A percentile compares a stretch with the other conserved stretches of the same genome.
phyloP scores from a whole-genome alignment of 2,888 invertebrate genomes.

The Agriopis aurantiaria region DNA sequence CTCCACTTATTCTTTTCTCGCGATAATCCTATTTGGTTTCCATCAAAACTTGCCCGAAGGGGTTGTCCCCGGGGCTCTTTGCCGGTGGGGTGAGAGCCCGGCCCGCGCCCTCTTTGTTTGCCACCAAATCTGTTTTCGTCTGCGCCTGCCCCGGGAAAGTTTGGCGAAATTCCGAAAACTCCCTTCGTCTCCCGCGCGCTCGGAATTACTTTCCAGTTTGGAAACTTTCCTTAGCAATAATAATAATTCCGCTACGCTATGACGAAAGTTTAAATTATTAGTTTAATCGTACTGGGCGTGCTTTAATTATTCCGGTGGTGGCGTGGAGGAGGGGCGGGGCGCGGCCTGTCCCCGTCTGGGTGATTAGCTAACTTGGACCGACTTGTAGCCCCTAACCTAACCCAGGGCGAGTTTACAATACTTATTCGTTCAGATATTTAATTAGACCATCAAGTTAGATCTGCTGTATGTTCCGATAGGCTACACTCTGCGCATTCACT shows the following conservation, averaged over 20 bases:
- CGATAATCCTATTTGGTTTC: slow-evolving; percentile 84
- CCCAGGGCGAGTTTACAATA: slow-evolving; percentile 58
- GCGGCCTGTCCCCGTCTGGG: slow-evolving; percentile 51
- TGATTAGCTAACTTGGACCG: slow-evolving; percentile 65
- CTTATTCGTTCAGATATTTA: slow-evolving; percentile 63
- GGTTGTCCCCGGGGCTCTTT: slow-evolving; percentile 57
- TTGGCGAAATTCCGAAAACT: slow-evolving; percentile 74
- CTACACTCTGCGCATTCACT: slow-evolving; percentile 43
- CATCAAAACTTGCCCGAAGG: slow-evolving; percentile 82
- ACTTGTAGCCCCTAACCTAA: slow-evolving; percentile 49
- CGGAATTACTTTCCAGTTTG: slow-evolving; percentile 83
- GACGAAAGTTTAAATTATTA: slow-evolving; percentile 85
- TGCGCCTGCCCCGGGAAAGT: slow-evolving; percentile 70
- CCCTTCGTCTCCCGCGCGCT: slow-evolving; percentile 54
- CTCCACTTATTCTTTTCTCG: slow-evolving; percentile 79
- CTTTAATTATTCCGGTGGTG: slow-evolving; percentile 73
- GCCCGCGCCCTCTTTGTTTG: slow-evolving; percentile 70
- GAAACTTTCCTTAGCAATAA: slow-evolving; percentile 79
- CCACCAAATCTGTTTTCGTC: slow-evolving; percentile 83
- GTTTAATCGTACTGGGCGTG: slow-evolving; percentile 79
- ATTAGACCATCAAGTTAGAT: slow-evolving; percentile 66
- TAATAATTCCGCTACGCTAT: slow-evolving; percentile 82
- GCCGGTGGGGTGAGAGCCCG: slow-evolving; percentile 39
- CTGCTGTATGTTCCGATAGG: slow-evolving; percentile 53
- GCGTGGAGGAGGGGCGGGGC: slow-evolving; percentile 27